These are phyloP conservation scores for Festucalex cinctus DNA, from an alignment of 2,113 vertebrate species.

Conservation along the genomic window DNA sequence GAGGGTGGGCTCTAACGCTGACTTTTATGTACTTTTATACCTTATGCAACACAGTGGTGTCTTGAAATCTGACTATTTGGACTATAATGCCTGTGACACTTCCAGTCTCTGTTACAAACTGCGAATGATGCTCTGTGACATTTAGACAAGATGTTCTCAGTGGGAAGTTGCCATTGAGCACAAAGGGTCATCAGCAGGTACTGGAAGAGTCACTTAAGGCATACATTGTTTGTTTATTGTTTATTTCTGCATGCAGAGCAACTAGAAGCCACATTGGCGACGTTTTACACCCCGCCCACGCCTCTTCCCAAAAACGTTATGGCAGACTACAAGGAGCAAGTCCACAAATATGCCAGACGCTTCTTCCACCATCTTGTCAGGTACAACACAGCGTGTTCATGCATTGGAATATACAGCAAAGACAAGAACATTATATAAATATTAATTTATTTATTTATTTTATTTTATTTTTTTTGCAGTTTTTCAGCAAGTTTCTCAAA, in stretches of 20 bases:
- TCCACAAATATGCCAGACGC: conserved; percentile 90
- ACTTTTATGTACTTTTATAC: not conserved
- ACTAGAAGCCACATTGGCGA: conserved; percentile 87
- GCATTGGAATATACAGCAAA: not conserved
- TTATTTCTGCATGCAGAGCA: conserved; percentile 73
- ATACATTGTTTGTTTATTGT: not conserved
- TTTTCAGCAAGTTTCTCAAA: too few species aligned
- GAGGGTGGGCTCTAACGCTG: conserved; percentile 59
- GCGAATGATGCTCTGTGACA: too few species aligned
- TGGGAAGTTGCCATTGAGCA: too few species aligned
- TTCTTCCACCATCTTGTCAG: conserved; percentile 98
- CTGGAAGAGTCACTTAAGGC: too few species aligned
- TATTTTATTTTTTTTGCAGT: too few species aligned
- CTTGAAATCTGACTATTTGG: too few species aligned
- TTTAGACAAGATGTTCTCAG: too few species aligned
- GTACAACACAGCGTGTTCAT: conserved; percentile 69
- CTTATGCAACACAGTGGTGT: too few species aligned
- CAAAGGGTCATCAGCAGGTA: too few species aligned
- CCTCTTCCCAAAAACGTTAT: conserved; percentile 83
- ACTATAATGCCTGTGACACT: too few species aligned
- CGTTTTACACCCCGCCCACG: conserved; percentile 85
- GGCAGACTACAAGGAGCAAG: conserved; percentile 83
- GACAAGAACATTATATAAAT: not conserved
- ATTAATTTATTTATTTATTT: too few species aligned
- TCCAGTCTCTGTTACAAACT: too few species aligned